Conservation (phyloP, 2,888 invertebrate genomes). For the Brachyptera risi region DNA sequence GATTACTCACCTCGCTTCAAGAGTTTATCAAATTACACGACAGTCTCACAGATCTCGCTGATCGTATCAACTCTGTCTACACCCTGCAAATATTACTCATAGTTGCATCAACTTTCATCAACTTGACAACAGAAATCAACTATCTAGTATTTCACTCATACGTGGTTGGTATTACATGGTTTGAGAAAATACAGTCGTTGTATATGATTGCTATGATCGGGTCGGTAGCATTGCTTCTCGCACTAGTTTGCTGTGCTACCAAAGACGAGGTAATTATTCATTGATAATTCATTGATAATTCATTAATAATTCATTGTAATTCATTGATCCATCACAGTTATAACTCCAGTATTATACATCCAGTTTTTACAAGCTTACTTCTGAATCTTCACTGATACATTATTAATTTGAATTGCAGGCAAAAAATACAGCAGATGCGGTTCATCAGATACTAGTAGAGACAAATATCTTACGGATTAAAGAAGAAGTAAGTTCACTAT, state of each 20-base stretch:
- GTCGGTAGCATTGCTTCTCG: not conserved
- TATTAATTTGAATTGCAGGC: too few species aligned
- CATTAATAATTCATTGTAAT: not conserved
- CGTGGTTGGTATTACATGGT: not conserved
- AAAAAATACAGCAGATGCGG: too few species aligned
- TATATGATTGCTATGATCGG: not conserved
- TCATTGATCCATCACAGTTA: too few species aligned
- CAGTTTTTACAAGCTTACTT: too few species aligned
- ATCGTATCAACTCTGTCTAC: not conserved
- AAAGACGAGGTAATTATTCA: not conserved
- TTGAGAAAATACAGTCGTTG: not conserved
- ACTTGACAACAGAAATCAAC: constrained; percentile 11
- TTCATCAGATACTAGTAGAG: too few species aligned
- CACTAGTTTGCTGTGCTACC: not conserved
- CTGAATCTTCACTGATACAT: too few species aligned
- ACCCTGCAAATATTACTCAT: not conserved
- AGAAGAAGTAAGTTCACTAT: too few species aligned
- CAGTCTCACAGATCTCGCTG: not conserved
- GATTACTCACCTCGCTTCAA: too few species aligned
- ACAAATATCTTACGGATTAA: too few species aligned
- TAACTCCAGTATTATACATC: too few species aligned
- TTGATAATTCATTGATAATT: not conserved
- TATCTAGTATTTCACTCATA: not conserved
- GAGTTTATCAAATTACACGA: not conserved
- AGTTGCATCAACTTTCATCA: not conserved